A percentile compares a stretch with the other conserved stretches of the same genome.
Conservation (phyloP, 2,113 vertebrate species). For the Spheniscus mendiculus region DNA sequence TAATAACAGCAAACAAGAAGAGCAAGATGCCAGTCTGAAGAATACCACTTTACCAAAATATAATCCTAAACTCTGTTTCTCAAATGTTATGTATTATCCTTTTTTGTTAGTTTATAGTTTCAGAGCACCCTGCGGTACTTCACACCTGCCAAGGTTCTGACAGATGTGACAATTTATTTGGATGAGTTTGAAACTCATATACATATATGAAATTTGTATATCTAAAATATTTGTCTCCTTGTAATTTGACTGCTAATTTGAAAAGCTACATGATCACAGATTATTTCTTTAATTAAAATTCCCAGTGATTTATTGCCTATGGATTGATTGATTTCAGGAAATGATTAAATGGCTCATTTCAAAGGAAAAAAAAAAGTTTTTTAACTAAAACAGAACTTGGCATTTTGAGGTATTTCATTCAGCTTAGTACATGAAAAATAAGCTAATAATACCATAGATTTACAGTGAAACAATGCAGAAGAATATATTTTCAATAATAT, state of each 20-base stretch:
- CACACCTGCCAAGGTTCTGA: background rate
- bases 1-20: background rate
- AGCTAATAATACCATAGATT: background rate
- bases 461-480: background rate
- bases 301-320: background rate
- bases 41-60: background rate
- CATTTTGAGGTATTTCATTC: background rate
- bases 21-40: background rate
- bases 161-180: background rate
- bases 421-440: background rate
- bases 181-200: background rate
- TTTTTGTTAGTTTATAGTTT: background rate
- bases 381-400: background rate
- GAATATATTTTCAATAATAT: background rate
- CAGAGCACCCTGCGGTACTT: background rate
- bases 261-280: background rate
- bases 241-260: background rate
- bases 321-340: background rate
- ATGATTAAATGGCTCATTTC: background rate
- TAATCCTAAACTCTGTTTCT: background rate
- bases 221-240: background rate
- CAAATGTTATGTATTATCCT: background rate
- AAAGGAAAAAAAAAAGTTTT: background rate
- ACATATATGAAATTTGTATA: background rate
- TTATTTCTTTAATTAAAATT: background rate